These are phyloP conservation scores for Drosophila phalerata DNA, from an alignment of 2,888 invertebrate species.

Conservation along the genomic window DNA sequence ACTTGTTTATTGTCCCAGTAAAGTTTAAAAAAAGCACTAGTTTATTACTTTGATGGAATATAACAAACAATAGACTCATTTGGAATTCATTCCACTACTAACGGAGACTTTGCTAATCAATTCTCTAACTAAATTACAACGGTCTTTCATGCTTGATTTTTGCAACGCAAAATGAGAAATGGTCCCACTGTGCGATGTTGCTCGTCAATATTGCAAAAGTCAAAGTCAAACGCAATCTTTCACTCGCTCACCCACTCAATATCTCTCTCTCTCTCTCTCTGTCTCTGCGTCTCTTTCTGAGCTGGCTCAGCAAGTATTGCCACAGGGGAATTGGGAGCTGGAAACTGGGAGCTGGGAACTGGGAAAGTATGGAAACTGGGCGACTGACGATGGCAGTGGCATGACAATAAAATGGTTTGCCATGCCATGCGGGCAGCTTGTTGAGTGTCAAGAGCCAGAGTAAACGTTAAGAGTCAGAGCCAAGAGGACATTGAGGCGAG, in stretches of 20 bases:
- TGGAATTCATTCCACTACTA: too few relatives aligned
- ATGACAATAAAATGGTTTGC: constrained; percentile 52
- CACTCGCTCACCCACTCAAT: not conserved
- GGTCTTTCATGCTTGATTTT: too few relatives aligned
- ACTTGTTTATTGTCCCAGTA: too few relatives aligned
- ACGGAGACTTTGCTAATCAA: too few relatives aligned
- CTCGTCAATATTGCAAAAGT: constrained; percentile 48
- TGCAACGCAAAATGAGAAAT: too few relatives aligned
- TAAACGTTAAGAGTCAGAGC: constrained; percentile 2
- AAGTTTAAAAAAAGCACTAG: too few relatives aligned
- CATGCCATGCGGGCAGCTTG: constrained; percentile 33
- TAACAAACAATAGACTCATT: too few relatives aligned
- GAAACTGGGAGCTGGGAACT: constrained; percentile 33
- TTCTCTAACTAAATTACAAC: too few relatives aligned
- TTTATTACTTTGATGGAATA: too few relatives aligned
- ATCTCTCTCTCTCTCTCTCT: not conserved
- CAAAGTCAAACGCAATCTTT: constrained; percentile 41
- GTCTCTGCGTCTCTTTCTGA: constrained; percentile 18
- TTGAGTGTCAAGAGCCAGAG: constrained; percentile 32
- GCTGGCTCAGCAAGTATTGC: constrained; percentile 54
- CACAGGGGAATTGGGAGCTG: constrained; percentile 43
- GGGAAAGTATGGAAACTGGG: constrained; percentile 40
- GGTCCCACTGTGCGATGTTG: too few relatives aligned
- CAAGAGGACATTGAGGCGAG: constrained; percentile 27
- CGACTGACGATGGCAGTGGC: constrained; percentile 46